Evolutionary conservation across 2,113 vertebrate species (phyloP).

Genomic region (Neodontobutis hainanensis): DNA sequence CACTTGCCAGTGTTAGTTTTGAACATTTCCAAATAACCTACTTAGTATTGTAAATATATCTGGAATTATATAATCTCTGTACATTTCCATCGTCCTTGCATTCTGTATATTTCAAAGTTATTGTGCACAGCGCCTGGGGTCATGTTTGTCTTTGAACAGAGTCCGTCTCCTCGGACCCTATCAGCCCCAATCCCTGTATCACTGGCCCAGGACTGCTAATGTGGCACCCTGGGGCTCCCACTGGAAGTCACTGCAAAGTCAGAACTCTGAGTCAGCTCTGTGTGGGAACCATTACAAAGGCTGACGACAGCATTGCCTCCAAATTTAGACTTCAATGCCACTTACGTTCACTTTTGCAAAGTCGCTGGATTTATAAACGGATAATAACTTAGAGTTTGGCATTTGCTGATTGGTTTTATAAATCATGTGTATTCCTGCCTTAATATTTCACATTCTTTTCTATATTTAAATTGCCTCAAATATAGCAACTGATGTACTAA

Average conservation of each 20-base stretch:
- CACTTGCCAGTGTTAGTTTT: no score
- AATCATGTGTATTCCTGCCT: not conserved
- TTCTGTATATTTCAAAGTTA: constrained; percentile 12
- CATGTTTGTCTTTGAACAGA: constrained; percentile 41
- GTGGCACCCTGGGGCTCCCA: constrained; percentile 23
- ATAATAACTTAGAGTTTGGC: not conserved
- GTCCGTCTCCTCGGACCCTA: constrained; percentile 12
- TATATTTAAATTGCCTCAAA: not conserved
- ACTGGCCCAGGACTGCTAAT: constrained; percentile 36
- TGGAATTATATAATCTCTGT: not conserved
- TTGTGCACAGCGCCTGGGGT: constrained; percentile 25
- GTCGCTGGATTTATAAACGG: not conserved
- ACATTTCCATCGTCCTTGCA: not conserved
- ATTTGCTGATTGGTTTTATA: not conserved
- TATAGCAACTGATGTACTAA: not conserved
- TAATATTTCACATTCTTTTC: no score
- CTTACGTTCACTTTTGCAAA: not conserved
- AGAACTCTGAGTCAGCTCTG: constrained; percentile 41
- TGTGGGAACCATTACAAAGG: not conserved
- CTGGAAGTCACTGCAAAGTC: constrained; percentile 58
- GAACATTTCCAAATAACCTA: no score
- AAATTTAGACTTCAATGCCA: not conserved
- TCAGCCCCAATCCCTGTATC: constrained; percentile 25
- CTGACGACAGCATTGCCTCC: not conserved
- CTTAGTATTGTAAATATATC: no score